Base-by-base conservation (phyloP, 2,113 vertebrate species). In the Prochilodus magdalenae region DNA sequence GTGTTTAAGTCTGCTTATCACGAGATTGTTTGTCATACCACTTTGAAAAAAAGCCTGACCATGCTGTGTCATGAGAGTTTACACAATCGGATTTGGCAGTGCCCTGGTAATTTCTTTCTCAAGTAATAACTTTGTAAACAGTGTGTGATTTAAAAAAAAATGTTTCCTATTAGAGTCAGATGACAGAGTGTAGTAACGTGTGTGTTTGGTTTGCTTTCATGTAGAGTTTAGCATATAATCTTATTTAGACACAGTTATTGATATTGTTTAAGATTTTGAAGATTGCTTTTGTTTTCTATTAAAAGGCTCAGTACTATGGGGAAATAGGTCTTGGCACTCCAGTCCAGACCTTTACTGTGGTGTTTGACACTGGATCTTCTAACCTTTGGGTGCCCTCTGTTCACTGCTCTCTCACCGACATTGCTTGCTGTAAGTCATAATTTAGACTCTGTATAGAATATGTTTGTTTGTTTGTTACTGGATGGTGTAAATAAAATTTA, bases 301-400 rank as follows among this genome's bases (percentile, higher is more conserved):
- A 60, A 12, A 89, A 99, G 98, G 98, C 98, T 13, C 98, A 99
- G 92, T 99, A 99, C 90, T 99, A 93, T 0, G 98, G 98, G 0
- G 91, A 91, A 85, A 98, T 99, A 0, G 82, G 94, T 63, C 94
- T 99, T 0, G 98, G 98, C 0, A 96, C 96, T 0, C 98, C 98
- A 0, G 91, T 94, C 0, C 98, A 99, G 92, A 83, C 66, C 65
- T 99, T 99, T 91, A 98, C 95, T 0, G 98, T 99, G 24, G 94
- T 99, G 87, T 99, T 99, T 0, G 98, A 99, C 91, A 99, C 98
- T 0, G 98, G 98, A 4, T 99, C 98, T 3, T 96, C 98, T 90
- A 99, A 99, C 89, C 94, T 99, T 60, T 99, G 98, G 98, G 98
- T 99, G 24, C 98, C 98, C 0, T 99, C 98, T 0, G 5, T 95